Percentiles rank a stretch among this genome's conserved stretches.
phyloP scores from a whole-genome alignment of 2,888 invertebrate species.

The Petrolisthes manimaculis region DNA sequence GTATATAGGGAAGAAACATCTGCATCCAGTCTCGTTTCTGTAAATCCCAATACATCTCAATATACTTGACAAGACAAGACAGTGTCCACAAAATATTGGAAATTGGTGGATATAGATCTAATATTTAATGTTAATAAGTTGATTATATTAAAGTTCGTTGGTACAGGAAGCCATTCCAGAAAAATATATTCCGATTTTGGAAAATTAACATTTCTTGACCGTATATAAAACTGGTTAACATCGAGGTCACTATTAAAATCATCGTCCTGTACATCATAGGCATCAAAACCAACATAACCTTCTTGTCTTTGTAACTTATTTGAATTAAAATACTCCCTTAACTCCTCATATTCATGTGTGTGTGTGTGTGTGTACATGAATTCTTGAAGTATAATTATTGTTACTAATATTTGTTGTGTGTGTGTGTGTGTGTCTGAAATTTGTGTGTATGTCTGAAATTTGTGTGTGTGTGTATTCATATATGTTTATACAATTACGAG shows the following conservation, averaged over 20 bases:
- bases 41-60: neutral
- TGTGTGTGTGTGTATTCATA: too few species aligned
- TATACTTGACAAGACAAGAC: neutral
- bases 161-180: neutral
- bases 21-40: neutral
- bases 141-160: neutral
- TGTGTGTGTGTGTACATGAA: too few species aligned
- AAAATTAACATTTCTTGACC: neutral
- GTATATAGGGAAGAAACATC: too few species aligned
- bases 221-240: slow-evolving; percentile 2
- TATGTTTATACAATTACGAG: too few species aligned
- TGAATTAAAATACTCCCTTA: neutral
- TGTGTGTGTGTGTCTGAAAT: too few species aligned
- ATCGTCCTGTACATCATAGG: neutral
- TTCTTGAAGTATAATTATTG: too few species aligned
- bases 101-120: neutral
- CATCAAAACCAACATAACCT: neutral
- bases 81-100: slow-evolving; percentile 4
- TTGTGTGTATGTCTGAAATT: too few species aligned
- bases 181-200: neutral
- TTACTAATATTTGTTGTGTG: too few species aligned
- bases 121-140: neutral
- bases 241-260: slow-evolving; percentile 4
- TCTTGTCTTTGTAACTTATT: slow-evolving; percentile 8
- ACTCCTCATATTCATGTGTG: neutral